Percentiles rank a stretch among this genome's conserved stretches.
Evolutionary conservation across 35 echinoderm and acorn worm species (phyloP).

Genomic region (Eucidaris tribuloides): DNA sequence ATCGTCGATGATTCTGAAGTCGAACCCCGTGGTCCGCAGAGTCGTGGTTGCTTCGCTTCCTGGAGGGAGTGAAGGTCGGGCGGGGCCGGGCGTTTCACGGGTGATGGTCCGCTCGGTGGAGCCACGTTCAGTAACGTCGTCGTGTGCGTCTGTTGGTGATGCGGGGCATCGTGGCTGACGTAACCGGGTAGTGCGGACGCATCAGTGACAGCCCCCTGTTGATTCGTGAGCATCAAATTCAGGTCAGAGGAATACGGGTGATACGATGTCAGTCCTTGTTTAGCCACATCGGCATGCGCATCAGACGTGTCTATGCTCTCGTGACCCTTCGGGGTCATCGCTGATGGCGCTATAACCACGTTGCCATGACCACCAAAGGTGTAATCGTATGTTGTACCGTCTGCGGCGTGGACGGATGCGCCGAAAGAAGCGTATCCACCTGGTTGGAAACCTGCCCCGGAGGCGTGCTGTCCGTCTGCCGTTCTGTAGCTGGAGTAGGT

Average conservation of each 20-base stretch:
- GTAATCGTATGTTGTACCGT: constrained; percentile 16
- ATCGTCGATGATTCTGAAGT: constrained; percentile 25
- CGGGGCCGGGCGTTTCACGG: constrained; percentile 56
- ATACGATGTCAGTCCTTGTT: constrained; percentile 1
- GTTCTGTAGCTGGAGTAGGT: constrained; percentile 8
- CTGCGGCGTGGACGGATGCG: not conserved
- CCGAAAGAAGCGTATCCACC: constrained; percentile 26
- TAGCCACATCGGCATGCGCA: not conserved
- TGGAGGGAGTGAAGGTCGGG: constrained; percentile 58
- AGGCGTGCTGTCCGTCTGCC: constrained; percentile 1
- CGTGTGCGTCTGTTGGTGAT: too few species aligned
- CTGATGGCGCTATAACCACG: not conserved
- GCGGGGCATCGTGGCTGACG: too few species aligned
- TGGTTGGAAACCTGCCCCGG: not conserved
- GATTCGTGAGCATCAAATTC: too few species aligned
- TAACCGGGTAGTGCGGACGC: not conserved
- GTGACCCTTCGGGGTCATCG: not conserved
- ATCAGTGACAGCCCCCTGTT: too few species aligned
- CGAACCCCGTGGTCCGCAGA: not conserved
- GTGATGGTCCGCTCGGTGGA: not conserved
- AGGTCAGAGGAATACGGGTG: constrained; percentile 16
- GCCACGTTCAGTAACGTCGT: not conserved
- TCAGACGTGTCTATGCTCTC: not conserved
- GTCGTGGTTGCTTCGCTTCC: constrained; percentile 18
- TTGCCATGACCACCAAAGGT: not conserved